A percentile compares a stretch with the other conserved stretches of the same genome.
phyloP scores from a whole-genome alignment of 1,140 invertebrate genomes.

The Holcopasites calliopsidis region DNA sequence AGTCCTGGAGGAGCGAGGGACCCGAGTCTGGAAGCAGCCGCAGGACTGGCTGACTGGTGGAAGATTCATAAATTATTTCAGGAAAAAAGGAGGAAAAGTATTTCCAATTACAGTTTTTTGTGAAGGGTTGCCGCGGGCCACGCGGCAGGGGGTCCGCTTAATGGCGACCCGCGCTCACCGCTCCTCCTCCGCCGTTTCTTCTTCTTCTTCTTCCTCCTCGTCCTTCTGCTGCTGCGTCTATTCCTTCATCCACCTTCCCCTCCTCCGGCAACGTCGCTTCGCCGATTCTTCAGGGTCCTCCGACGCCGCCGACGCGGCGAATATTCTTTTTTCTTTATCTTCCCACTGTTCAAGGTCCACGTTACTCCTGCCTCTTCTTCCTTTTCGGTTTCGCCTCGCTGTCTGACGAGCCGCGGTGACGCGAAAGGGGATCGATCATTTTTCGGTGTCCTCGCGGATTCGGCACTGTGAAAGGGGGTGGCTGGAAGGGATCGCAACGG shows the following conservation, averaged over 20 bases:
- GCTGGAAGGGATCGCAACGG: neutral
- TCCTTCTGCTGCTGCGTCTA: constrained; percentile 47
- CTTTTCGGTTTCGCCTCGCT: constrained; percentile 24
- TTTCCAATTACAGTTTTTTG: constrained; percentile 77
- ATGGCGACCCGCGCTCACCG: constrained; percentile 79
- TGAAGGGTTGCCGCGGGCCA: constrained; percentile 77
- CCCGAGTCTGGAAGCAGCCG: constrained; percentile 54
- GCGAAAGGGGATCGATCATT: constrained; percentile 62
- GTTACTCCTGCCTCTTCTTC: constrained; percentile 24
- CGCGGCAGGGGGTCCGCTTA: constrained; percentile 79
- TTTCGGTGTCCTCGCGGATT: neutral
- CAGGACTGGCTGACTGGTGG: constrained; percentile 63
- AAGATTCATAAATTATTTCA: constrained; percentile 75
- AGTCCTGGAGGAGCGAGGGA: constrained; percentile 36
- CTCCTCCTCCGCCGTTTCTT: constrained; percentile 63
- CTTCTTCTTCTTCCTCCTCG: constrained; percentile 46
- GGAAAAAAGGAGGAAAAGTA: constrained; percentile 76
- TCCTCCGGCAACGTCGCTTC: constrained; percentile 27
- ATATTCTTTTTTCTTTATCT: constrained; percentile 52
- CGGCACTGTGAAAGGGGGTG: constrained; percentile 5
- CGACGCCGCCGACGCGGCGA: constrained; percentile 61
- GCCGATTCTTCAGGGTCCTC: constrained; percentile 61
- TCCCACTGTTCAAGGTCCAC: constrained; percentile 37
- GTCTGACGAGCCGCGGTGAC: constrained; percentile 57
- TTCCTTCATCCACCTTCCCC: constrained; percentile 41